Evolutionary conservation across 2,113 vertebrate genomes (phyloP).

Genomic region (Haemorhous mexicanus): DNA sequence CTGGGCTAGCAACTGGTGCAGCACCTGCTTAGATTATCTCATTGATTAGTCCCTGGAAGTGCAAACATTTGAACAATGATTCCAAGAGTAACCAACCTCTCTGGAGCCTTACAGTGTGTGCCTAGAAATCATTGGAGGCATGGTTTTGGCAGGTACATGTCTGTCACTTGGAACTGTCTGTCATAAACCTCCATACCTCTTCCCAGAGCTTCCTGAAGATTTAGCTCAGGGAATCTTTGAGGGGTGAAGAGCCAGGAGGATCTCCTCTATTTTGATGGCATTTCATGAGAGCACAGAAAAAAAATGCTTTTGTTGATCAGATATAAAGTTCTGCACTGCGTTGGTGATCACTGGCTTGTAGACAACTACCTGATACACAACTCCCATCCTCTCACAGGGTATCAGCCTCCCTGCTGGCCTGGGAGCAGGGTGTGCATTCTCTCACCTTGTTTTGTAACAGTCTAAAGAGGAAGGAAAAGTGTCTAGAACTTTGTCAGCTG

Average conservation of each 20-base stretch:
- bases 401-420: neutral
- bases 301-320: neutral
- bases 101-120: neutral
- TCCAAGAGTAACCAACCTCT: neutral
- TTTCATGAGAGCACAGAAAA: neutral
- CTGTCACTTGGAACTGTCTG: neutral
- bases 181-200: neutral
- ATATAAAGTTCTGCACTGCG: neutral
- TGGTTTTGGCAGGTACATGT: neutral
- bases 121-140: neutral
- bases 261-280: neutral
- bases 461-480: neutral
- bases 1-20: neutral
- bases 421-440: neutral
- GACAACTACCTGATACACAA: neutral
- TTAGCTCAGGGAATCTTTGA: neutral
- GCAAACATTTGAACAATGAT: conserved; percentile 13
- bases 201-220: neutral
- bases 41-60: neutral
- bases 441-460: neutral
- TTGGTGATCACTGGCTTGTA: neutral
- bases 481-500: neutral
- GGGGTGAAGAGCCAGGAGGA: accelerated
- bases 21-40: neutral
- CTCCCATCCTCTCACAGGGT: neutral